Evolutionary conservation across 2,888 invertebrate genomes (phyloP).

Genomic region (Onthophagus sagittarius): DNA sequence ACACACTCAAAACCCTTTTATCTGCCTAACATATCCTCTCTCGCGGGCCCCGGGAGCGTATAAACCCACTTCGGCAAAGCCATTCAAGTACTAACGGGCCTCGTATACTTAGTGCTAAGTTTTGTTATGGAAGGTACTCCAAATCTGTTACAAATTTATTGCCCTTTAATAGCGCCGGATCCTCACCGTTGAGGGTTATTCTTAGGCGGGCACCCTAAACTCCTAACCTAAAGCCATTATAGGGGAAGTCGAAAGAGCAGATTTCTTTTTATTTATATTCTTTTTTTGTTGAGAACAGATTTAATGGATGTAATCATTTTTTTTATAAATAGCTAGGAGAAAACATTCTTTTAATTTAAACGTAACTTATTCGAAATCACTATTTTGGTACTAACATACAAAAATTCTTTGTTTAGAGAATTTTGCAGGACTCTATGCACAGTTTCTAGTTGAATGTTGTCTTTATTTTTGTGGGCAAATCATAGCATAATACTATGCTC

Average conservation of each 20-base stretch:
- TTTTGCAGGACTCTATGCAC: too few species aligned
- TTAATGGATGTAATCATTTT: not conserved
- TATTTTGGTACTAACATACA: too few species aligned
- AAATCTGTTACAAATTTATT: constrained; percentile 21
- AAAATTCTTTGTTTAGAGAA: too few species aligned
- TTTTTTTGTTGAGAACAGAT: not conserved
- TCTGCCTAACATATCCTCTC: constrained; percentile 41
- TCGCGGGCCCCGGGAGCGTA: constrained; percentile 29
- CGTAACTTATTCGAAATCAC: too few species aligned
- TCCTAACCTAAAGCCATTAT: not conserved
- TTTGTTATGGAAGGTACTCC: constrained; percentile 29
- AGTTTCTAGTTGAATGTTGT: too few species aligned
- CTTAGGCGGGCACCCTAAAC: not conserved
- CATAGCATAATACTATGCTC: too few species aligned
- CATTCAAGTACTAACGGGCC: constrained; percentile 18
- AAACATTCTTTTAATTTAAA: too few species aligned
- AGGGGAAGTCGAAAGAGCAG: not conserved
- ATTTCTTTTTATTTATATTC: not conserved
- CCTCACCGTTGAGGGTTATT: not conserved
- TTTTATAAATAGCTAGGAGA: not conserved
- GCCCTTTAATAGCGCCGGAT: not conserved
- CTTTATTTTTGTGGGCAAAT: too few species aligned
- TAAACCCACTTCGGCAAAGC: constrained; percentile 34
- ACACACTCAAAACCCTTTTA: constrained; percentile 47
- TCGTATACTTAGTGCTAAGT: constrained; percentile 19